Evolutionary conservation across 2,797 vertebrate genomes (phyloP).

Genomic region (Siniperca scherzeri): DNA sequence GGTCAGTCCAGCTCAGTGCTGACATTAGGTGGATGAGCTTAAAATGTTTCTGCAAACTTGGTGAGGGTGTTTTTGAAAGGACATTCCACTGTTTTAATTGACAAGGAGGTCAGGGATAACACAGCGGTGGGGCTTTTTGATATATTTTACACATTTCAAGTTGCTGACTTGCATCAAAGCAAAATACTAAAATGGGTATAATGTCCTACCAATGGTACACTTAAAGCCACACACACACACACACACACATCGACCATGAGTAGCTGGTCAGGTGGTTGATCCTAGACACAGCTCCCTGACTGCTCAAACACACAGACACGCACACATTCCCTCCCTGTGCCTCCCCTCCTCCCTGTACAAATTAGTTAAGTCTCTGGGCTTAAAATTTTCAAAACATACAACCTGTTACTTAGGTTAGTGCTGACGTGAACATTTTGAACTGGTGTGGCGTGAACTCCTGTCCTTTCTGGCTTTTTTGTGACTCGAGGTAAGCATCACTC

Average conservation of each 20-base stretch:
- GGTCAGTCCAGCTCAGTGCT: conserved; percentile 1
- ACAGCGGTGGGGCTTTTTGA: background rate
- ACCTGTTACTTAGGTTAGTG: conserved; percentile 54
- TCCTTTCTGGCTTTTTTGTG: conserved; percentile 6
- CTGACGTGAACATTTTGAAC: conserved; percentile 36
- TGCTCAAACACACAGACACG: conserved; percentile 56
- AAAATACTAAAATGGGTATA: background rate
- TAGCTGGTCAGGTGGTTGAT: conserved; percentile 64
- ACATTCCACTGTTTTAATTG: background rate
- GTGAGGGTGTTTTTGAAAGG: background rate
- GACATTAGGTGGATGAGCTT: background rate
- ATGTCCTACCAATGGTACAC: background rate
- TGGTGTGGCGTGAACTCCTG: conserved; percentile 1
- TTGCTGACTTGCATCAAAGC: background rate
- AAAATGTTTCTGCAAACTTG: background rate
- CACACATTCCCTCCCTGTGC: conserved; percentile 40
- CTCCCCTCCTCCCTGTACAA: conserved; percentile 63
- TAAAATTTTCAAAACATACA: conserved; percentile 63
- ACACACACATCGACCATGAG: conserved; percentile 36
- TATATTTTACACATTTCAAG: background rate
- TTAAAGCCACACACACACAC: conserved; percentile 33
- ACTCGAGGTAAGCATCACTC: conserved; percentile 62
- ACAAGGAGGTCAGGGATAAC: background rate
- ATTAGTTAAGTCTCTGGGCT: conserved; percentile 69
- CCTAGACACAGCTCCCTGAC: conserved; percentile 36